A percentile compares a stretch with the other conserved stretches of the same genome.
Conservation (phyloP, 2,113 vertebrate species). For the Monarcha castaneiventris region DNA sequence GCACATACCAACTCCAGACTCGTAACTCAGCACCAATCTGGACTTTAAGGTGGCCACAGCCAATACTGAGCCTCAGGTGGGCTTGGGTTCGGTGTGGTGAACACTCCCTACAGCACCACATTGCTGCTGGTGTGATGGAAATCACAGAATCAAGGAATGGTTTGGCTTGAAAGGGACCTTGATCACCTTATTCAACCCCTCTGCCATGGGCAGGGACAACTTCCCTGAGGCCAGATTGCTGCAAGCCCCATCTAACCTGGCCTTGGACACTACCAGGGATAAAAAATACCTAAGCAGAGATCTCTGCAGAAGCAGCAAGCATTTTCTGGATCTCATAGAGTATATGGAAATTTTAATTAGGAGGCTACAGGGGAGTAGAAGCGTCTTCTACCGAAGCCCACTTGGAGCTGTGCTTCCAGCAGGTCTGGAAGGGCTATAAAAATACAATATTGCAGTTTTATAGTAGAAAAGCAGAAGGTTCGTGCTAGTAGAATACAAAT, state of each 20-base stretch:
- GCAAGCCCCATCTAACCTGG: background rate
- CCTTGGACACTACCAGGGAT: background rate
- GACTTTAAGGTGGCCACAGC: background rate
- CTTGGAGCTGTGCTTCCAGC: background rate
- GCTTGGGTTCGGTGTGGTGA: fast-evolving
- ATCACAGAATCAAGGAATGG: background rate
- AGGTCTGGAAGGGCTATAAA: background rate
- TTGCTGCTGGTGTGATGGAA: background rate
- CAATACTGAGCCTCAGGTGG: background rate
- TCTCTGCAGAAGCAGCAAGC: background rate
- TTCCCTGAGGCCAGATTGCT: background rate
- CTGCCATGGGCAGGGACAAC: background rate
- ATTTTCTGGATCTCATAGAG: fast-evolving
- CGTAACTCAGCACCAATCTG: fast-evolving
- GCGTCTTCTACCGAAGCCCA: background rate
- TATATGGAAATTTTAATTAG: background rate
- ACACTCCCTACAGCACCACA: fast-evolving
- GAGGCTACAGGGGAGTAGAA: background rate
- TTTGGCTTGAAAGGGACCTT: background rate
- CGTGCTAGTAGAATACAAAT: background rate
- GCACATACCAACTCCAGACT: background rate
- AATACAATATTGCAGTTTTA: background rate
- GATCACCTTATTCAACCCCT: background rate
- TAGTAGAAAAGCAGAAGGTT: background rate
- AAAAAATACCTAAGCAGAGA: background rate